Base-by-base conservation (phyloP, 2,113 vertebrate species). In the Rana temporaria region DNA sequence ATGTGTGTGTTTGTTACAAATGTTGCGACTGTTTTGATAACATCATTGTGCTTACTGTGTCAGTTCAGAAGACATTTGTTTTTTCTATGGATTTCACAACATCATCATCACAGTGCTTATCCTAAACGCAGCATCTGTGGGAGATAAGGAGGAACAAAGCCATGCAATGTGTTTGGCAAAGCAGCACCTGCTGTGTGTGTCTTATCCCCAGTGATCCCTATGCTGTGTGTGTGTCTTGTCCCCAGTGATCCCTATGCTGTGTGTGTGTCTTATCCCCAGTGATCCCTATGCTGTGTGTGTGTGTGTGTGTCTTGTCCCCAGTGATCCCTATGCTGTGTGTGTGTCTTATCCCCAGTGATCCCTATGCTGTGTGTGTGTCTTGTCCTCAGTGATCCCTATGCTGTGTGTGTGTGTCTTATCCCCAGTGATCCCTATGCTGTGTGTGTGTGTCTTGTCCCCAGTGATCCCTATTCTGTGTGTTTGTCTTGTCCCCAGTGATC, bases 191-290 rank as follows among this genome's bases (percentile, higher is more conserved):
- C 30, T 57, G 4, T 55, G 4, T 30, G 20, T 38, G 26, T 60
- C 42, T 68, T 38, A 79, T 79, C 77, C 77, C 76, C 48, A 57
- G n/a, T n/a, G n/a, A n/a, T n/a, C n/a, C n/a, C n/a, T n/a, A n/a
- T n/a, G n/a, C n/a, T 30, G 26, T 30, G 26, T 30, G 26, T 30
- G 26, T 30, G n/a, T 5, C 8, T 69, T 18, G 69, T 69, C 65
- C 77, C 65, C 42, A 53, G 38, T 48, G 53, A 16, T 72, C 22
- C 56, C 18, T 4, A 18, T 4, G 14, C 38, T n/a, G 11, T 30
- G 26, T 30, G 26, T 30, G 26, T 30, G n/a, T 5, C 8, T 69
- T 18, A 79, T 69, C 65, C 77, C 65, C 42, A 53, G 38, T 48
- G 53, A 16, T 72, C 22, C 56, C 18, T 4, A 18, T 4, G 14